Percentiles rank a stretch among this genome's conserved stretches.
These are phyloP conservation scores for Apodemia zela DNA, from an alignment of 2,888 invertebrate genomes.

Conservation along the genomic window DNA sequence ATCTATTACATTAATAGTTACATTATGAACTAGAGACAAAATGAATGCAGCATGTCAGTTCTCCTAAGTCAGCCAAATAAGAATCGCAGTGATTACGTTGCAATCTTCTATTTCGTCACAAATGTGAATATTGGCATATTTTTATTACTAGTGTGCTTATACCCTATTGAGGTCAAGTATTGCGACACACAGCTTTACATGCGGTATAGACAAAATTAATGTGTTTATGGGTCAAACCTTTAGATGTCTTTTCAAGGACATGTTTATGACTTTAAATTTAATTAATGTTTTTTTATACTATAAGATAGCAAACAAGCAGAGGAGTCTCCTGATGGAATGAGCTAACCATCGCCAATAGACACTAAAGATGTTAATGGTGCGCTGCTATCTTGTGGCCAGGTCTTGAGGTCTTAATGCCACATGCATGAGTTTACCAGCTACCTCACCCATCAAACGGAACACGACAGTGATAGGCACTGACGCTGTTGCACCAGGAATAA, in stretches of 20 bases:
- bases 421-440: too few relatives aligned
- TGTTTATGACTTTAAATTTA: too few relatives aligned
- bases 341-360: too few relatives aligned
- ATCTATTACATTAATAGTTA: background rate
- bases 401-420: too few relatives aligned
- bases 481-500: too few relatives aligned
- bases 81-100: slow-evolving; percentile 5
- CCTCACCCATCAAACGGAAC: too few relatives aligned
- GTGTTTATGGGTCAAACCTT: slow-evolving; percentile 29
- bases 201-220: slow-evolving; percentile 26
- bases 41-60: background rate
- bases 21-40: background rate
- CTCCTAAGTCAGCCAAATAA: background rate
- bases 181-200: slow-evolving; percentile 29
- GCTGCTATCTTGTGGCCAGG: too few relatives aligned
- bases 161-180: slow-evolving; percentile 30
- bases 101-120: slow-evolving; percentile 21
- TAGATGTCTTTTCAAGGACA: slow-evolving; percentile 24
- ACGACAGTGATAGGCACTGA: too few relatives aligned
- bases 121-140: slow-evolving; percentile 22
- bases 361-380: too few relatives aligned
- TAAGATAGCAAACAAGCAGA: too few relatives aligned
- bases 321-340: too few relatives aligned
- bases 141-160: slow-evolving; percentile 24
- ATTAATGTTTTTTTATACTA: too few relatives aligned